A percentile compares a stretch with the other conserved stretches of the same genome.
Evolutionary conservation across 2,888 invertebrate genomes (phyloP).

Genomic region (Cerceris rybyensis): DNA sequence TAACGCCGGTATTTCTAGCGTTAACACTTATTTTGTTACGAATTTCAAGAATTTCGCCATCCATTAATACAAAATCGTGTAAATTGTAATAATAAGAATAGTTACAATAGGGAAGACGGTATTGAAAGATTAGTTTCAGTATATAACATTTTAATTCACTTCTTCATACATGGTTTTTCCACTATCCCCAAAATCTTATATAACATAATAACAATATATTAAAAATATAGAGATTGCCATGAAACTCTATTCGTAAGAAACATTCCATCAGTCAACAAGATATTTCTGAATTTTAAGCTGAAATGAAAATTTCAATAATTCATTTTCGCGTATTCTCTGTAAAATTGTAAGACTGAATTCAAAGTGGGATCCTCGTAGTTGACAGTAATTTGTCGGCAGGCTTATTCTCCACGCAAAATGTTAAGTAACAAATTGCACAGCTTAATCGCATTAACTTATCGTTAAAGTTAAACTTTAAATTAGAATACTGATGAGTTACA

Average conservation of each 20-base stretch:
- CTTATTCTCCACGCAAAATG: conserved; percentile 28
- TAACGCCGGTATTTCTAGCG: too few relatives aligned
- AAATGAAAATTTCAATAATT: not conserved
- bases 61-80: too few relatives aligned
- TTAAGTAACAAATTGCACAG: conserved; percentile 12
- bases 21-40: too few relatives aligned
- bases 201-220: not conserved
- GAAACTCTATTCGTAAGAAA: not conserved
- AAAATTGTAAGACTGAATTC: not conserved
- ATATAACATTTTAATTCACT: not conserved
- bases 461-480: conserved; percentile 44
- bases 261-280: not conserved
- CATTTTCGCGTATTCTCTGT: not conserved
- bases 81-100: not conserved
- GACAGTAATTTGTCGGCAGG: conserved; percentile 37
- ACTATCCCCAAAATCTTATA: not conserved
- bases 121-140: not conserved
- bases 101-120: not conserved
- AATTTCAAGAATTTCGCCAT: too few relatives aligned
- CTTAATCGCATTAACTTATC: conserved; percentile 37
- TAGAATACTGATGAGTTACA: conserved; percentile 58
- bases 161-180: not conserved
- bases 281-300: not conserved
- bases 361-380: conserved; percentile 20
- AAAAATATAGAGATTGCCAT: conserved; percentile 6